phyloP scores from a whole-genome alignment of 2,888 invertebrate genomes.

The Neocrepidodera transversa region DNA sequence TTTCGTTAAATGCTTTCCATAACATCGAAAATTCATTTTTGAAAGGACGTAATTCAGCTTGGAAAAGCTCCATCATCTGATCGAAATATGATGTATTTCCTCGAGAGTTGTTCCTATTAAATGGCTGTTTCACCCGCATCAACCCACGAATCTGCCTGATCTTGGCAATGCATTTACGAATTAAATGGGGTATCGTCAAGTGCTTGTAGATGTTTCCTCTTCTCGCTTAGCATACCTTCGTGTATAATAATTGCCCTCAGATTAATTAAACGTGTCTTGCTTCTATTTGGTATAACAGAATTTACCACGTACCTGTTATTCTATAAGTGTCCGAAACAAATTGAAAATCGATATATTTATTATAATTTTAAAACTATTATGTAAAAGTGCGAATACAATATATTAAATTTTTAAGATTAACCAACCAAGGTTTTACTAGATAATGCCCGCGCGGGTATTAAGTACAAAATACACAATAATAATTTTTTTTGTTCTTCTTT shows the following conservation, averaged over 20 bases:
- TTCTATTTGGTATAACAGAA: background rate
- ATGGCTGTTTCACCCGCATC: slow-evolving; percentile 5
- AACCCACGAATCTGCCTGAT: slow-evolving; percentile 2
- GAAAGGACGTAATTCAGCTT: background rate
- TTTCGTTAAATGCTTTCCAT: slow-evolving; percentile 1
- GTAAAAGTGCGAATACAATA: too few relatives aligned
- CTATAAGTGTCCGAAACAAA: too few relatives aligned
- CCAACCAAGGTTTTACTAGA: too few relatives aligned
- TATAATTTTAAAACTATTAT: too few relatives aligned
- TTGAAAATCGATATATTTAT: too few relatives aligned
- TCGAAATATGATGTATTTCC: slow-evolving; percentile 18
- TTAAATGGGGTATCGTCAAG: background rate
- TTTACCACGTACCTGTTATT: background rate
- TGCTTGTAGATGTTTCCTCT: background rate
- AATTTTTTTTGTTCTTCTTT: too few relatives aligned
- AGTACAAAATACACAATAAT: background rate
- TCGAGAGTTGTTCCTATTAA: slow-evolving; percentile 4
- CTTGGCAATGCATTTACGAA: slow-evolving; percentile 1
- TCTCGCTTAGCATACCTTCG: background rate
- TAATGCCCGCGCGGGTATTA: too few relatives aligned
- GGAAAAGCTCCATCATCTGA: slow-evolving; percentile 3
- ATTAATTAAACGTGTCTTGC: background rate
- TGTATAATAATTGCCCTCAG: background rate
- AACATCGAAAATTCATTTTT: background rate
- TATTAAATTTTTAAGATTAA: too few relatives aligned